Conservation (phyloP, 2,797 vertebrate genomes). For the Peromyscus aztecus region DNA sequence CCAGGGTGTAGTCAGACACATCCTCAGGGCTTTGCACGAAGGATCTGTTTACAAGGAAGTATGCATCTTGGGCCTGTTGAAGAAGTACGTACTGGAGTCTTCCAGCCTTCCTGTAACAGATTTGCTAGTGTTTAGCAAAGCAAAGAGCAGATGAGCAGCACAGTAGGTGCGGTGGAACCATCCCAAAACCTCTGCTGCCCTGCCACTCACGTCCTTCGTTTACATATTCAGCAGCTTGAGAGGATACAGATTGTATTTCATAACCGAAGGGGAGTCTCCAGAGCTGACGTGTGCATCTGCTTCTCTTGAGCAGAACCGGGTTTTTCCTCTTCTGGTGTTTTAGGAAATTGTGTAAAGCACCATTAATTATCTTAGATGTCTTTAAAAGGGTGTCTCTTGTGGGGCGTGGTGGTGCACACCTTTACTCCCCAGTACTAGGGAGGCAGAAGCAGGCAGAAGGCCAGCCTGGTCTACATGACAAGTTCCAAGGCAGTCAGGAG, state of each 20-base stretch:
- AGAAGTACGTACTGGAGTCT: neutral
- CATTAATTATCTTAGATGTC: slow-evolving; percentile 15
- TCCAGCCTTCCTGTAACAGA: slow-evolving; percentile 46
- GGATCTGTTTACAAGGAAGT: slow-evolving; percentile 47
- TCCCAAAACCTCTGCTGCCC: neutral
- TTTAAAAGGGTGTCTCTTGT: slow-evolving; percentile 27
- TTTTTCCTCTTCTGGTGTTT: slow-evolving; percentile 40
- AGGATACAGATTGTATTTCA: neutral
- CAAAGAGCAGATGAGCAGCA: slow-evolving; percentile 40
- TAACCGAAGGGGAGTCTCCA: slow-evolving; percentile 14
- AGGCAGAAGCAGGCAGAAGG: neutral
- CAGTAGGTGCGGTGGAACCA: neutral
- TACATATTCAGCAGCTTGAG: slow-evolving; percentile 18
- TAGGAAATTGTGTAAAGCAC: slow-evolving; percentile 39
- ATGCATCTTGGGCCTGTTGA: neutral
- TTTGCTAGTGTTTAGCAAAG: slow-evolving; percentile 61
- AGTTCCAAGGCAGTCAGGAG: no score
- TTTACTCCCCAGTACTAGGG: neutral
- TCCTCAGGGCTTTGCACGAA: neutral
- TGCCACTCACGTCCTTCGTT: neutral
- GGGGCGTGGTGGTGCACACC: neutral
- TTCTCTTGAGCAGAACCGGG: neutral
- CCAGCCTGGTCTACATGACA: neutral
- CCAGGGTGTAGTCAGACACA: slow-evolving; percentile 39
- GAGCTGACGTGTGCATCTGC: neutral